Base-by-base conservation (phyloP, 2,888 invertebrate genomes). In the Ditula angustiorana region DNA sequence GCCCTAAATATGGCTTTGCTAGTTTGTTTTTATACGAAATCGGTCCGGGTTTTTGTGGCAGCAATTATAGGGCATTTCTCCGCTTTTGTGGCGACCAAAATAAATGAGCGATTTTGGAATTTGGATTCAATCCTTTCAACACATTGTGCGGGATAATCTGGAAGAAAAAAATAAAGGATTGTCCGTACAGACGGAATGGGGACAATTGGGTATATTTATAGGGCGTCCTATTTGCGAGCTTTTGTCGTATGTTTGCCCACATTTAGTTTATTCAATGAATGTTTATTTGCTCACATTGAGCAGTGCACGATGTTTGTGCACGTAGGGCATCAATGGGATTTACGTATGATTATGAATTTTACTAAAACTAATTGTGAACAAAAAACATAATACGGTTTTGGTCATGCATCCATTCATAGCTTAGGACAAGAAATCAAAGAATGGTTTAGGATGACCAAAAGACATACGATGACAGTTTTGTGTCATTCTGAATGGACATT, bases 241-340 rank as follows among this genome's bases (percentile, higher is more conserved):
- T 76, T 85, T 86, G 83, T 85, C 65, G 67, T 69, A 69, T 90
- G 88, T 90, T 90, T 90, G 86, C 88, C 78, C 90, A 92, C 86
- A 86, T 90, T 89, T 81, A 83, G 82, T 84, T 84, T 80, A 86
- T 86, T 82, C 85, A 83, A 71, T 75, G 73, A 67, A 73, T 77
- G 79, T 80, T 82, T 87, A 84, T 84, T 85, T 87, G 86, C 78
- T 84, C 88, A 89, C 86, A 85, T 86, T 88, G 83, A 84, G 85
- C 80, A 56, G 72, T 72, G 69, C 85, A 53, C 88, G 86, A 90
- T 88, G 89, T 90, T 90, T 85, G 86, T 85, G 82, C 85, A 83
- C 72, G 82, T 78, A 82, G 82, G 35, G 44, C 35, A 50, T 44
- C 86, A 70, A 66, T 61, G 30, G 59, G 67, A 69, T 69, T 68